Conservation (phyloP, 2,888 invertebrate genomes). For the Caenorhabditis doughertyi region DNA sequence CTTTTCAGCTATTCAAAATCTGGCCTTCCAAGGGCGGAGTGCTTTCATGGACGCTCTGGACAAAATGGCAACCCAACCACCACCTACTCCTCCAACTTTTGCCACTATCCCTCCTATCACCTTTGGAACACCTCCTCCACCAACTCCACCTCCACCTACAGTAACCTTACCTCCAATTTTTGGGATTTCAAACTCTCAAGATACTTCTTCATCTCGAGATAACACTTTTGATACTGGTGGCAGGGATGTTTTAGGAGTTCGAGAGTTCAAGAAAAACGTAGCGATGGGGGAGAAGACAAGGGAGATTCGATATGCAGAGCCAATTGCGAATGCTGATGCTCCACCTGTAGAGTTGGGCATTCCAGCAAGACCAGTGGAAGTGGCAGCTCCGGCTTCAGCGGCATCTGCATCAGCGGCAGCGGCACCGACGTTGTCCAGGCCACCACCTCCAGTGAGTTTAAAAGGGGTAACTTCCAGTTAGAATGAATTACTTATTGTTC, state of each 20-base stretch:
- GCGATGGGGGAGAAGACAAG: slow-evolving; percentile 27
- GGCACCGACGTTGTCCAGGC: slow-evolving; percentile 19
- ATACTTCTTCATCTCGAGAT: background rate
- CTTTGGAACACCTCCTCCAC: slow-evolving; percentile 37
- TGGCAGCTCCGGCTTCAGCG: slow-evolving; percentile 12
- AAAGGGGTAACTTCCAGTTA: too few relatives aligned
- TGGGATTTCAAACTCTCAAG: slow-evolving; percentile 12
- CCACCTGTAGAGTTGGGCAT: background rate
- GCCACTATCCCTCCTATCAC: slow-evolving; percentile 35
- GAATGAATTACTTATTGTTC: too few relatives aligned
- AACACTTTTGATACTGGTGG: slow-evolving; percentile 21
- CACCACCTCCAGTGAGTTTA: slow-evolving; percentile 42
- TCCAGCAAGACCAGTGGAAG: background rate
- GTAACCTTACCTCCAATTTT: slow-evolving; percentile 31
- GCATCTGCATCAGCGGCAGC: slow-evolving; percentile 8
- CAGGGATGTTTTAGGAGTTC: slow-evolving; percentile 58
- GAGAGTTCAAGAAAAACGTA: slow-evolving; percentile 47
- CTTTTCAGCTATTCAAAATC: slow-evolving; percentile 62
- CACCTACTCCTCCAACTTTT: slow-evolving; percentile 5
- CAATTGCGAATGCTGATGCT: background rate
- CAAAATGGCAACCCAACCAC: slow-evolving; percentile 39
- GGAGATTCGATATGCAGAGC: slow-evolving; percentile 59
- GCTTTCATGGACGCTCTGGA: slow-evolving; percentile 64
- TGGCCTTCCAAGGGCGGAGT: slow-evolving; percentile 58
- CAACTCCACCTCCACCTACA: slow-evolving; percentile 19